phyloP scores from a whole-genome alignment of 2,113 vertebrate genomes.

The Xiphorhynchus elegans region DNA sequence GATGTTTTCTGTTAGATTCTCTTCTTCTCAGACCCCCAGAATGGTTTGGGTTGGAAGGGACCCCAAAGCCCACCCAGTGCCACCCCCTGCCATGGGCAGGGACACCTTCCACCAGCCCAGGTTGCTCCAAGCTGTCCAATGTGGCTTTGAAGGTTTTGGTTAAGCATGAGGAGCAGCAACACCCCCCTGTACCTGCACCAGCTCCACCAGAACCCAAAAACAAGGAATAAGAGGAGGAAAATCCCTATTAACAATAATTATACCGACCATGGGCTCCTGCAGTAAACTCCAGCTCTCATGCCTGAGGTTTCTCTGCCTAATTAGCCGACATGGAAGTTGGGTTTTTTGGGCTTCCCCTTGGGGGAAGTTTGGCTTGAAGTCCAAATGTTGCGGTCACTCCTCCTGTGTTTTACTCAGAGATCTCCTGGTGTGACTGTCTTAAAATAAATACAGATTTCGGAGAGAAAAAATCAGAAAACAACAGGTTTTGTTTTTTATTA shows the following conservation, averaged over 20 bases:
- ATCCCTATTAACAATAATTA: not conserved
- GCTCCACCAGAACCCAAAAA: not conserved
- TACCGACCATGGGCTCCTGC: not conserved
- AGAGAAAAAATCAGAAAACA: not conserved
- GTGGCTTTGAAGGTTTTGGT: not conserved
- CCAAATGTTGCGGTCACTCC: constrained; percentile 31
- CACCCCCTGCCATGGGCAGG: not conserved
- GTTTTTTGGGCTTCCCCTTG: not conserved
- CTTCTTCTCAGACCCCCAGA: not conserved
- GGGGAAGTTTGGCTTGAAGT: constrained; percentile 5
- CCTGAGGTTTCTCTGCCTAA: constrained; percentile 41
- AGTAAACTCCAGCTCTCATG: not conserved
- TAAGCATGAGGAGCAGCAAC: not conserved
- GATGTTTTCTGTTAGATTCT: not conserved
- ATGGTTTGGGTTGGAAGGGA: not conserved
- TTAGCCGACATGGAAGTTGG: constrained; percentile 6
- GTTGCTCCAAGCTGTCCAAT: not conserved
- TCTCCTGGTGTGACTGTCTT: not conserved
- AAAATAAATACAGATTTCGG: not conserved
- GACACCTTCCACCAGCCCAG: not conserved
- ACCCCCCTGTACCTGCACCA: not conserved
- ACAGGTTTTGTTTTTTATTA: fast-evolving
- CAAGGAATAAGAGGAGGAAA: not conserved
- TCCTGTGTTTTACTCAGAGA: not conserved
- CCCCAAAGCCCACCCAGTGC: not conserved